Conservation (phyloP, 2,113 vertebrate genomes). For the Rhinolophus sinicus region DNA sequence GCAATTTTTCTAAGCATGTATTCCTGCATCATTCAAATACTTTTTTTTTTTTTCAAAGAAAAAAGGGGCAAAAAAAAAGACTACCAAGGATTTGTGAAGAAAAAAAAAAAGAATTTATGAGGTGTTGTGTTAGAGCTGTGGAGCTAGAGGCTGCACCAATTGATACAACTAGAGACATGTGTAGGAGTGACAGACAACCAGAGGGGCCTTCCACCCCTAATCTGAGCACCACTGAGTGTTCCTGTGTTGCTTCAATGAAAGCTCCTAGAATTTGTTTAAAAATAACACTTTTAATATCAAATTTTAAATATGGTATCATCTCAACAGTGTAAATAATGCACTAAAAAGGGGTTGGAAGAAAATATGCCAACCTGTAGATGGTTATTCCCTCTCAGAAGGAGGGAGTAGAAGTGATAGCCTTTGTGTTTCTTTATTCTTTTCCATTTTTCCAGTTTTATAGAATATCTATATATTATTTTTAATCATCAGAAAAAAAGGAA, state of each 20-base stretch:
- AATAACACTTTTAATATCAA: not conserved
- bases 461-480: not conserved
- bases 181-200: not conserved
- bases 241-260: not conserved
- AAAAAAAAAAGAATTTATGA: not conserved
- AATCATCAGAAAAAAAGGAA: not conserved
- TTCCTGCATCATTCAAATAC: not conserved
- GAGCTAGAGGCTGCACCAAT: not conserved
- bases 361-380: not conserved
- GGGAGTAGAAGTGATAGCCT: not conserved
- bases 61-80: not conserved
- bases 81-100: not conserved
- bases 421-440: not conserved
- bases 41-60: not conserved
- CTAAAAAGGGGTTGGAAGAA: not conserved
- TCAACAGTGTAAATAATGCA: not conserved
- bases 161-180: not conserved
- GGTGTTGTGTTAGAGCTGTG: not conserved
- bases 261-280: not conserved
- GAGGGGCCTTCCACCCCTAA: not conserved
- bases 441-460: not conserved
- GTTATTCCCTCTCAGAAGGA: not conserved
- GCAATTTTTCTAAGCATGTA: constrained; percentile 10
- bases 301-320: not conserved
- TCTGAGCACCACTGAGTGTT: not conserved